These are phyloP conservation scores for Dromaius novaehollandiae DNA, from an alignment of 2,113 vertebrate species.

Conservation along the genomic window DNA sequence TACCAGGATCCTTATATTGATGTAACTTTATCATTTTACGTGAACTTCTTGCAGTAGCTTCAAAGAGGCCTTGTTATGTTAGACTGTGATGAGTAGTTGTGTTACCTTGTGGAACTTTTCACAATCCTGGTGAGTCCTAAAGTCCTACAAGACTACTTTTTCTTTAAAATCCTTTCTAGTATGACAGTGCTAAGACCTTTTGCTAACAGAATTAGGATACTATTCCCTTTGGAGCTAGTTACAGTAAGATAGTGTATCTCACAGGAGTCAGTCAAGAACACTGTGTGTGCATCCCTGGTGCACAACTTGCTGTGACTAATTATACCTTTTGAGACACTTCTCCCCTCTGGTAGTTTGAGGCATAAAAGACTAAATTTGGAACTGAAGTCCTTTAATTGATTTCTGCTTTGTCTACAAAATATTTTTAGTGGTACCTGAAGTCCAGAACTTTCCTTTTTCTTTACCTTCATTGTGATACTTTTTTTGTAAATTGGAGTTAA, in stretches of 20 bases:
- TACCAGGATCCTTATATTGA: background rate
- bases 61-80: background rate
- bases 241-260: background rate
- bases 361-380: conserved; percentile 1
- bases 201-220: background rate
- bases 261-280: background rate
- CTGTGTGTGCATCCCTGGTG: background rate
- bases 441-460: background rate
- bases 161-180: conserved; percentile 8
- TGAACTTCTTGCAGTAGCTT: background rate
- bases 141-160: background rate
- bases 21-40: background rate
- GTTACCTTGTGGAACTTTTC: background rate
- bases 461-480: background rate
- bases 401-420: background rate
- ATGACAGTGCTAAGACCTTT: background rate
- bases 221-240: background rate
- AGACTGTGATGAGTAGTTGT: background rate
- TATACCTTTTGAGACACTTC: background rate
- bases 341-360: background rate
- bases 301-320: conserved; percentile 10
- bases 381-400: background rate
- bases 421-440: background rate
- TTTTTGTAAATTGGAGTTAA: background rate
- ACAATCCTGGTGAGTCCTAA: background rate